phyloP scores from a whole-genome alignment of 2,888 invertebrate genomes.

The Eupithecia abbreviata region DNA sequence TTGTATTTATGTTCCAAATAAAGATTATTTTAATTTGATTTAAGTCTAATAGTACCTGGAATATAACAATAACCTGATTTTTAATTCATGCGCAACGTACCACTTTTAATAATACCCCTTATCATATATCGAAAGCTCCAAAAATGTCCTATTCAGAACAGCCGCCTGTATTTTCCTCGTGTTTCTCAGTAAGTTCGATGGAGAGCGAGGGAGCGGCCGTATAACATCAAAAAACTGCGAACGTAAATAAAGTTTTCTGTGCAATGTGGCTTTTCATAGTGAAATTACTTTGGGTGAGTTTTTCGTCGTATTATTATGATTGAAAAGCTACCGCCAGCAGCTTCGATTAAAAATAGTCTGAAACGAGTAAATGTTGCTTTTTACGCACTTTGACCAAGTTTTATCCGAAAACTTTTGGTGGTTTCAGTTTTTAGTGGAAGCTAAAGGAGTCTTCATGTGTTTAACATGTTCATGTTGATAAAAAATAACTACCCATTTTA shows the following conservation, averaged over 20 bases:
- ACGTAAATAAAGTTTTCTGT: constrained; percentile 14
- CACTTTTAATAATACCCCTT: neutral
- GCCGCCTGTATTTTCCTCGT: constrained; percentile 6
- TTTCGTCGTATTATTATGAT: neutral
- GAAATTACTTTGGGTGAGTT: constrained; percentile 14
- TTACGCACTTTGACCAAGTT: neutral
- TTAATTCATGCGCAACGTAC: neutral
- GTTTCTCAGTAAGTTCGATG: constrained; percentile 18
- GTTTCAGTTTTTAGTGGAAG: neutral
- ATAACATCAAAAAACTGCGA: neutral
- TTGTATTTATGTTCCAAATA: too few relatives aligned
- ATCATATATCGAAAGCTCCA: neutral
- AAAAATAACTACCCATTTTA: neutral
- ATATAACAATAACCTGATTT: neutral
- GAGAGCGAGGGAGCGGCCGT: constrained; percentile 24
- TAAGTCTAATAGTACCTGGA: neutral
- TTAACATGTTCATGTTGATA: neutral
- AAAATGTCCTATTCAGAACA: constrained; percentile 3
- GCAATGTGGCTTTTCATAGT: constrained; percentile 8
- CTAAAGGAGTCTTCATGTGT: neutral
- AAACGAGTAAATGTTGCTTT: neutral
- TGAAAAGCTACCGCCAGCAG: neutral
- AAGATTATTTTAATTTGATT: too few relatives aligned
- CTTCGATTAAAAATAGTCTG: neutral
- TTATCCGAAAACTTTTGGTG: neutral